phyloP scores from a whole-genome alignment of 2,888 invertebrate genomes.

The Syrista parreyssii region DNA sequence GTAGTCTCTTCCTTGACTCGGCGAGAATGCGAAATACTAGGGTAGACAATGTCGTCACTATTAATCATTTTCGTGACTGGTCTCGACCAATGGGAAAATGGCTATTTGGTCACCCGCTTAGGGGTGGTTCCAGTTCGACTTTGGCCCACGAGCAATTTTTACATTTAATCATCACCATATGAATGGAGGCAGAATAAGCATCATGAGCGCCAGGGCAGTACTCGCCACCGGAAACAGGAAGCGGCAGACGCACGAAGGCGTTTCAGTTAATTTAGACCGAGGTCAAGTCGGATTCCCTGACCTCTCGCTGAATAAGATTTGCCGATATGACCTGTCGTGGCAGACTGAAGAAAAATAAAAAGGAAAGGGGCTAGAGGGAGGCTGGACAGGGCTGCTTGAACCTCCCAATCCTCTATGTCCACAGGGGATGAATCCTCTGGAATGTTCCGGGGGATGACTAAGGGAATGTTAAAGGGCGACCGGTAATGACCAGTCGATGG shows the following conservation, averaged over 20 bases:
- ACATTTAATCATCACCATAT: constrained; percentile 24
- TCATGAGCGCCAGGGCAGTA: not conserved
- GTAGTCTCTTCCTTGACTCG: not conserved
- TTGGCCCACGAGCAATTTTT: constrained; percentile 28
- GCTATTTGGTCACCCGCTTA: not conserved
- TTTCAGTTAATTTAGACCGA: not conserved
- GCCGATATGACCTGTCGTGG: not conserved
- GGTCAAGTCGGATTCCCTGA: not conserved
- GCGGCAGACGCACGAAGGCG: constrained; percentile 39
- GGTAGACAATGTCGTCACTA: not conserved
- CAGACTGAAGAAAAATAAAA: constrained; percentile 11
- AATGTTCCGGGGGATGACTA: not conserved
- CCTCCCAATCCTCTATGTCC: not conserved
- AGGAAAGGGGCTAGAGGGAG: constrained; percentile 7
- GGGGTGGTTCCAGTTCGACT: constrained; percentile 3
- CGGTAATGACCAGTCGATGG: not conserved
- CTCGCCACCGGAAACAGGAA: not conserved
- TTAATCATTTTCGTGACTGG: not conserved
- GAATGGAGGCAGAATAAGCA: not conserved
- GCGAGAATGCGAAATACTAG: not conserved
- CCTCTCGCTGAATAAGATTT: not conserved
- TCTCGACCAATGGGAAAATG: not conserved
- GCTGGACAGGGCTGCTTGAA: constrained; percentile 1
- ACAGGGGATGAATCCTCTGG: not conserved
- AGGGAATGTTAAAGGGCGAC: not conserved